Percentiles rank a stretch among this genome's conserved stretches.
These are phyloP conservation scores for Agriopis aurantiaria DNA, from an alignment of 2,888 invertebrate genomes.

Conservation along the genomic window DNA sequence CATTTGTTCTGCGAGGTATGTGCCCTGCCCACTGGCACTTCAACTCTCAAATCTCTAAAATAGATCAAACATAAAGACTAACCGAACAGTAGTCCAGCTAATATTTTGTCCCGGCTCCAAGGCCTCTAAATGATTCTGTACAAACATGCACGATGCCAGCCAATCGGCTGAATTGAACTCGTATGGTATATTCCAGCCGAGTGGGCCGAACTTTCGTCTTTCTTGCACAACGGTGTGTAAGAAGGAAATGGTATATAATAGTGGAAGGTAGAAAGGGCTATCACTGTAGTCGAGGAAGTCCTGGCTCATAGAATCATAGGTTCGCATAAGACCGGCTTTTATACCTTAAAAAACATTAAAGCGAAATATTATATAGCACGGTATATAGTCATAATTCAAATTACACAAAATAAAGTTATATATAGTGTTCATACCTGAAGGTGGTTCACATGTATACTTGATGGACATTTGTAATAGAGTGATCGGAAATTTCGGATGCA, in stretches of 20 bases:
- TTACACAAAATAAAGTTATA: neutral
- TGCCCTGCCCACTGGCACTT: too few relatives aligned
- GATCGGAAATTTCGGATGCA: constrained; percentile 92
- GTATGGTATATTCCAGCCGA: constrained; percentile 97
- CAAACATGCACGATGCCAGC: constrained; percentile 93
- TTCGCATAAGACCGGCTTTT: constrained; percentile 93
- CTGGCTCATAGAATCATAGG: constrained; percentile 93
- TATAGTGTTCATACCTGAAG: constrained; percentile 87
- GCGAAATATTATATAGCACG: too few relatives aligned
- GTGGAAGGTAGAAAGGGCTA: constrained; percentile 91
- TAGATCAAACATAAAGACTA: constrained; percentile 22
- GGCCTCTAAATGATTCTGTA: constrained; percentile 94
- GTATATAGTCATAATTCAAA: too few relatives aligned
- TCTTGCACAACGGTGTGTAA: constrained; percentile 95
- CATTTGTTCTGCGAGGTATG: too few relatives aligned
- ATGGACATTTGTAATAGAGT: constrained; percentile 94
- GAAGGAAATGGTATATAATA: constrained; percentile 94
- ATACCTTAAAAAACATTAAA: constrained; percentile 83
- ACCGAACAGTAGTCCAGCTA: constrained; percentile 92
- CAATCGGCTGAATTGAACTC: constrained; percentile 96
- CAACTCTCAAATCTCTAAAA: too few relatives aligned
- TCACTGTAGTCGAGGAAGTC: constrained; percentile 94
- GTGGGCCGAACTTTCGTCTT: constrained; percentile 93
- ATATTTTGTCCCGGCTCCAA: constrained; percentile 91
- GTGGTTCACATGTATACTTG: constrained; percentile 96